Percentiles rank a stretch among this genome's conserved stretches.
Evolutionary conservation across 2,888 invertebrate species (phyloP).

Genomic region (Epistrophe eligans): DNA sequence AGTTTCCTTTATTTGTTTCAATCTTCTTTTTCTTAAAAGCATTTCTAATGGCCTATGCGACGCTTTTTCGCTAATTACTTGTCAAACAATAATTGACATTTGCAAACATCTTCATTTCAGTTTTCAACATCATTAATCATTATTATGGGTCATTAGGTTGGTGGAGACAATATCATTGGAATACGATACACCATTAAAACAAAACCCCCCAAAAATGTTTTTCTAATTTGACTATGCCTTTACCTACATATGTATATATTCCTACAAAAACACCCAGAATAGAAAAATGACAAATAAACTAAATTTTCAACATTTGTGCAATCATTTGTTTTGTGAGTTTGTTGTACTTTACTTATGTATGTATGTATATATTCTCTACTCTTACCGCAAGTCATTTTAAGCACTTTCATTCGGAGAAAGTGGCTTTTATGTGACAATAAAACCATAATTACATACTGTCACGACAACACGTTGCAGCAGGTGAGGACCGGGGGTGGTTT

Average conservation of each 20-base stretch:
- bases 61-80: conserved; percentile 6
- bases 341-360: not conserved
- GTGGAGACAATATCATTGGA: not conserved
- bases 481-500: conserved; percentile 5
- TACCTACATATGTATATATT: not conserved
- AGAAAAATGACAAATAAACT: not conserved
- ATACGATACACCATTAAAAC: not conserved
- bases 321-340: conserved; percentile 2
- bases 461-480: conserved; percentile 17
- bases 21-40: not conserved
- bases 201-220: not conserved
- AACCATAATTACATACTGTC: conserved; percentile 39
- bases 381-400: conserved; percentile 28
- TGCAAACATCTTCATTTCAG: conserved; percentile 2
- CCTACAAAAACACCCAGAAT: not conserved
- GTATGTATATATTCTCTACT: not conserved
- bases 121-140: conserved; percentile 30
- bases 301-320: conserved; percentile 24
- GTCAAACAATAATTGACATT: not conserved
- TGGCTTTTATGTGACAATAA: conserved; percentile 39
- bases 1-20: not conserved
- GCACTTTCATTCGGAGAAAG: conserved; percentile 28
- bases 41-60: not conserved
- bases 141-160: conserved; percentile 1
- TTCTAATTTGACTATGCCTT: not conserved